Percentiles rank a stretch among this genome's conserved stretches.
Evolutionary conservation across 2,113 vertebrate genomes (phyloP).

Genomic region (Cavia aperea): DNA sequence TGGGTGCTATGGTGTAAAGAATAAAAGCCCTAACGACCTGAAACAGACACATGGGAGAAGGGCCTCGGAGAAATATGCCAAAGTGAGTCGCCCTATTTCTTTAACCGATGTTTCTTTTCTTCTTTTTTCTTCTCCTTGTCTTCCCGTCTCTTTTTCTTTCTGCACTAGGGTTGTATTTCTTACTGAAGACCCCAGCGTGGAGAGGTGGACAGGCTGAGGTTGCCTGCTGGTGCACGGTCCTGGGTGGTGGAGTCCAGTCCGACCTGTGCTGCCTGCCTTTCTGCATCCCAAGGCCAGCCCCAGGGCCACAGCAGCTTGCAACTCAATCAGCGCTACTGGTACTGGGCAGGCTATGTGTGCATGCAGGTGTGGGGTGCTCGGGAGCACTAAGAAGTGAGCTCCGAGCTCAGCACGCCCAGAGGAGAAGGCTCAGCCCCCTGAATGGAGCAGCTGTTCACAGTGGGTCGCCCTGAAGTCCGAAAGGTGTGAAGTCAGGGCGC

Average conservation of each 20-base stretch:
- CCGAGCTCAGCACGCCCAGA: background rate
- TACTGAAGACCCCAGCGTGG: background rate
- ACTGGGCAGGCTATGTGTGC: accelerated
- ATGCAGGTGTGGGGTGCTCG: accelerated
- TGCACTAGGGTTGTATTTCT: background rate
- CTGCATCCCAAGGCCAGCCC: background rate
- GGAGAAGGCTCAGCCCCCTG: background rate
- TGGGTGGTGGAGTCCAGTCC: accelerated
- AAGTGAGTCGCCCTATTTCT: background rate
- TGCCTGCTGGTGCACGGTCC: background rate
- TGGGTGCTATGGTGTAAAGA: constrained; percentile 22
- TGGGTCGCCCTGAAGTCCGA: accelerated
- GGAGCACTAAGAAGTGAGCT: background rate
- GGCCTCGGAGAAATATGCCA: background rate
- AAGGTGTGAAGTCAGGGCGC: background rate
- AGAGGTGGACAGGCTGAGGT: background rate
- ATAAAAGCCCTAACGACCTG: background rate
- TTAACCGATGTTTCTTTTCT: background rate
- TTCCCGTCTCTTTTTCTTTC: background rate
- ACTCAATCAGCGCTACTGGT: accelerated
- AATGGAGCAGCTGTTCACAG: background rate
- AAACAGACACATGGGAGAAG: background rate
- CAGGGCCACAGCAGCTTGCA: background rate
- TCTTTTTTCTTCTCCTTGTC: background rate
- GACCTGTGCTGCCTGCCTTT: background rate